phyloP scores from a whole-genome alignment of 2,113 vertebrate genomes.

The Sapayoa aenigma region DNA sequence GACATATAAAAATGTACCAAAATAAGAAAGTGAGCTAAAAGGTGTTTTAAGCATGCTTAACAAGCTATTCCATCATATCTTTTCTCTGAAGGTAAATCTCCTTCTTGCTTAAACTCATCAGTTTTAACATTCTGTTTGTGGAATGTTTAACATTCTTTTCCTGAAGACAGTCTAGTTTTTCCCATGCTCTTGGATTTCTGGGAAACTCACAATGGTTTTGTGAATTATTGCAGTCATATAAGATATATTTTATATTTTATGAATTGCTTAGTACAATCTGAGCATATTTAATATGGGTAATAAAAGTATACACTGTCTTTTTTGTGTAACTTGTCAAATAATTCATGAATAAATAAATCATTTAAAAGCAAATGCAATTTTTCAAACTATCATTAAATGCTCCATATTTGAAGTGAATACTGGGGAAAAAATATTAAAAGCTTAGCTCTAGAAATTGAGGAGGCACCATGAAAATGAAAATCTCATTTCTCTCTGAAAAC shows the following conservation, averaged over 20 bases:
- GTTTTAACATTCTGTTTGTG: background rate
- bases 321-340: background rate
- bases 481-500: slow-evolving; percentile 32
- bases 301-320: slow-evolving; percentile 12
- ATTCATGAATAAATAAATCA: slow-evolving; percentile 46
- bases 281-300: slow-evolving; percentile 26
- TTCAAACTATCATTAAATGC: slow-evolving; percentile 27
- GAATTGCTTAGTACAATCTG: slow-evolving; percentile 28
- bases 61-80: background rate
- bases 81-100: background rate
- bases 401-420: slow-evolving; percentile 48
- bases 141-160: no score
- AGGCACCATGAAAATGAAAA: slow-evolving; percentile 4
- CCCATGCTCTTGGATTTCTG: background rate
- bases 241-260: slow-evolving; percentile 31
- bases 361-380: slow-evolving; percentile 39
- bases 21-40: background rate
- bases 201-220: background rate
- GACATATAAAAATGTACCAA: background rate
- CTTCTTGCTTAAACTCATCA: background rate
- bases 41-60: background rate
- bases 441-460: slow-evolving; percentile 22
- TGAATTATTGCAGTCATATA: slow-evolving; percentile 2
- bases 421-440: slow-evolving; percentile 13
- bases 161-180: background rate